phyloP scores from a whole-genome alignment of 2,888 invertebrate genomes.

The Aromia moschata region DNA sequence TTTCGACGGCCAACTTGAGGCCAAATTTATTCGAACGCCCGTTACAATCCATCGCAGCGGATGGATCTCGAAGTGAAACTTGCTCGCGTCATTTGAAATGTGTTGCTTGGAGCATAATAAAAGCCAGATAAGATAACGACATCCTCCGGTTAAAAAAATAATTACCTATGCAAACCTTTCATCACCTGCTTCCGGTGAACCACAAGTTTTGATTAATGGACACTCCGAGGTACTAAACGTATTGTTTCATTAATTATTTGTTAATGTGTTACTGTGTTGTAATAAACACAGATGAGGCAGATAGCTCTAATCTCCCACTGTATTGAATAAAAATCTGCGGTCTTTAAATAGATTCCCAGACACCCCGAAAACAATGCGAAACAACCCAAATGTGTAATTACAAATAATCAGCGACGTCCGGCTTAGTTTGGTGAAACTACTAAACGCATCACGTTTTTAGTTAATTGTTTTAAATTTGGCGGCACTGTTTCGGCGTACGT shows the following conservation, averaged over 20 bases:
- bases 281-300: slow-evolving; percentile 9
- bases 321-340: slow-evolving; percentile 18
- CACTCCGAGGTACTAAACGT: not conserved
- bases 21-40: too few relatives aligned
- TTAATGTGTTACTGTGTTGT: not conserved
- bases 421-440: slow-evolving; percentile 19
- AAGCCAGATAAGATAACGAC: not conserved
- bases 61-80: too few relatives aligned
- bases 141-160: not conserved
- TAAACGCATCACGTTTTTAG: slow-evolving; percentile 28
- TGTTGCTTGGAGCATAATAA: too few relatives aligned
- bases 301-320: slow-evolving; percentile 1
- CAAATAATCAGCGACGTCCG: slow-evolving; percentile 23
- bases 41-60: too few relatives aligned
- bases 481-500: slow-evolving; percentile 25
- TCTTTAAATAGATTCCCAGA: slow-evolving; percentile 17
- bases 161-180: slow-evolving; percentile 10
- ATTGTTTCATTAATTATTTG: slow-evolving; percentile 15
- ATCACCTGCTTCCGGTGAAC: slow-evolving; percentile 18
- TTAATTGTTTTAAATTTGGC: slow-evolving; percentile 28
- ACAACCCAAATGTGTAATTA: slow-evolving; percentile 22
- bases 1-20: too few relatives aligned
- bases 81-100: not conserved
- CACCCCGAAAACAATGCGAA: slow-evolving; percentile 21
- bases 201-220: slow-evolving; percentile 5